Conservation (phyloP, 1,140 invertebrate species). For the Doryteuthis pealeii region DNA sequence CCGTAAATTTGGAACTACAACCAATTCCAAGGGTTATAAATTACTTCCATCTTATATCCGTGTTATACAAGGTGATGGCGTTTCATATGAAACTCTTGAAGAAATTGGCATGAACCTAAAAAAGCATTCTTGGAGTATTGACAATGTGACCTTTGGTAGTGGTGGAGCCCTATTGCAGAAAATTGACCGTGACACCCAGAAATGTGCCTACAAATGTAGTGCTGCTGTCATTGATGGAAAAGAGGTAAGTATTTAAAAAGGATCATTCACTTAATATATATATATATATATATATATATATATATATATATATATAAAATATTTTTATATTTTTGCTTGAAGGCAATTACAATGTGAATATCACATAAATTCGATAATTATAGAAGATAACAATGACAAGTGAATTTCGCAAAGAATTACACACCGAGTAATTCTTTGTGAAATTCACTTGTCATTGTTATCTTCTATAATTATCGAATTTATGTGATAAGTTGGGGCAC, state of each 20-base stretch:
- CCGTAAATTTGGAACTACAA: conserved; percentile 55
- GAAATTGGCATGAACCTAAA: conserved; percentile 53
- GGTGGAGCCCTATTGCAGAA: conserved; percentile 63
- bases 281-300: conserved; percentile 4
- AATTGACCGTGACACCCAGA: conserved; percentile 64
- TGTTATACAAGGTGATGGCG: conserved; percentile 64
- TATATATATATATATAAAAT: conserved; percentile 1
- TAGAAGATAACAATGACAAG: too few relatives aligned
- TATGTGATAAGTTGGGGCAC: too few relatives aligned
- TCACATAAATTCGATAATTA: too few relatives aligned
- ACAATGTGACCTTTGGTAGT: conserved; percentile 62
- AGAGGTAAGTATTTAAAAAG: conserved; percentile 37
- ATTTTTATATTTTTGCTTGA: too few relatives aligned
- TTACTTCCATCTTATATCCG: conserved; percentile 60
- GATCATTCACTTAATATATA: background rate
- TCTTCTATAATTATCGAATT: too few relatives aligned
- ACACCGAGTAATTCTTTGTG: too few relatives aligned
- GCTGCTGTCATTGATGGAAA: conserved; percentile 61
- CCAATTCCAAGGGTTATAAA: conserved; percentile 61
- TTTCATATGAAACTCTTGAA: conserved; percentile 58
- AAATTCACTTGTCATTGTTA: too few relatives aligned
- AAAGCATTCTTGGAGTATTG: conserved; percentile 58
- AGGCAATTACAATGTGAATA: too few relatives aligned
- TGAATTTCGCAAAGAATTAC: too few relatives aligned
- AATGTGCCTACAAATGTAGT: conserved; percentile 65